Base-by-base conservation (phyloP, 2,113 vertebrate species). In the Maccullochella peelii region DNA sequence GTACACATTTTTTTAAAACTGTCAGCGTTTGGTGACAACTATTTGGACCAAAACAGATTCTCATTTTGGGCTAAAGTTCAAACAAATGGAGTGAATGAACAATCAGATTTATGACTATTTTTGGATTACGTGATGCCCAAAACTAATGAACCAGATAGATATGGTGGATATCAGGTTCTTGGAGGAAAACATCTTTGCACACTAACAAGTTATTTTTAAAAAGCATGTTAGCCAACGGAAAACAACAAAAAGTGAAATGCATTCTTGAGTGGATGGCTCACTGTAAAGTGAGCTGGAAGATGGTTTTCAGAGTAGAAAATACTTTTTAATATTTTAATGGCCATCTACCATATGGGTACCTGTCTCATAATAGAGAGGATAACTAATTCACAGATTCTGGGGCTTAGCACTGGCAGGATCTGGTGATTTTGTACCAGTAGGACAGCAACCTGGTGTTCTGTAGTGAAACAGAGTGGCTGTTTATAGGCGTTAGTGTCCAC, bases 41-140 rank as follows among this genome's bases (percentile, higher is more conserved):
- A 5, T 49, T 65, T 74, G 76, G 70, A 69, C 14, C 14, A 27
- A 36, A 49, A 63, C 20, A 61, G 38, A 49, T 4, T 20, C n/a
- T 76, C 10, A 2, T 54, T 83, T 73, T 50, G 50, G 11, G 36
- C 30, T 75, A 0, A 70, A 79, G 65, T 42, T 30, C 27, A 78
- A 73, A 78, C 27, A 49, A 83, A 80, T 55, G 65, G 55, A 69
- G 54, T 10, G 18, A 38, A 1, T 68, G 68, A 80, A 65, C 12
- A 57, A 38, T 30, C 49, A 50, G 40, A 75, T 79, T 54, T 82
- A 55, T 66, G 44, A 54, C 25, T 14, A 25, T 73, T 66, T 69
- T 80, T 27, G 7, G 21, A 75, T 47, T 9, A 11, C 20, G 7
- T 12, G 25, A 47, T 67, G n/a, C 8, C 8, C n/a, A 84, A 62